Conservation (phyloP, 2,797 vertebrate species). For the Vespertilio murinus region DNA sequence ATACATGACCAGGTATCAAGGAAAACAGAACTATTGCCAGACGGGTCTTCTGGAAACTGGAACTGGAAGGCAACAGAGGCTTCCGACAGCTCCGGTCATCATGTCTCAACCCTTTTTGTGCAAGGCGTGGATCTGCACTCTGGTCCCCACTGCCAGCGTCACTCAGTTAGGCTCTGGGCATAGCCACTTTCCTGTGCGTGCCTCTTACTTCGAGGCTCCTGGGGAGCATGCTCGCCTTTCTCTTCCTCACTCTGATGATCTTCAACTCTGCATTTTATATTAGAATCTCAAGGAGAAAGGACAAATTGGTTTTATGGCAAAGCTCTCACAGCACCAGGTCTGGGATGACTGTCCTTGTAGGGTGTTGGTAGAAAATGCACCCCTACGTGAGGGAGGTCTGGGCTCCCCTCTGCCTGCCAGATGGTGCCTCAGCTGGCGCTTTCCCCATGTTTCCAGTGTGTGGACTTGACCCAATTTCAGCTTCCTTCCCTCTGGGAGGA, state of each 20-base stretch:
- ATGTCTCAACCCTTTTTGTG: too few species aligned
- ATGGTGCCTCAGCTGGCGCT: background rate
- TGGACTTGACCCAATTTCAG: background rate
- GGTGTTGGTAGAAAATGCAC: background rate
- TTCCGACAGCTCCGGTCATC: background rate
- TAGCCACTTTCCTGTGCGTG: fast-evolving
- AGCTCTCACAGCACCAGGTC: background rate
- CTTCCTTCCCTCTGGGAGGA: background rate
- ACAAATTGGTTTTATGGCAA: background rate
- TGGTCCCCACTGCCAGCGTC: fast-evolving
- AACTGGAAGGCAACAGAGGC: background rate
- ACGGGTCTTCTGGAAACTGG: background rate
- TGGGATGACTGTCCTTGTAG: background rate
- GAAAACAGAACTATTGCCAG: background rate
- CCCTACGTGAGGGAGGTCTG: background rate
- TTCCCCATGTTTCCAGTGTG: too few species aligned
- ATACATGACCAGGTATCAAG: background rate
- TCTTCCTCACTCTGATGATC: too few species aligned
- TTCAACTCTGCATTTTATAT: background rate
- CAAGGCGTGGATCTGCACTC: fast-evolving
- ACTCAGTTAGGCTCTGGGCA: fast-evolving
- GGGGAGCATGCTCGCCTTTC: background rate
- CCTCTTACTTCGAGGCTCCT: background rate
- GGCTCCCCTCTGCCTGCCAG: too few species aligned
- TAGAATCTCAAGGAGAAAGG: background rate